phyloP scores from a whole-genome alignment of 2,113 vertebrate species.

The Cervus canadensis region DNA sequence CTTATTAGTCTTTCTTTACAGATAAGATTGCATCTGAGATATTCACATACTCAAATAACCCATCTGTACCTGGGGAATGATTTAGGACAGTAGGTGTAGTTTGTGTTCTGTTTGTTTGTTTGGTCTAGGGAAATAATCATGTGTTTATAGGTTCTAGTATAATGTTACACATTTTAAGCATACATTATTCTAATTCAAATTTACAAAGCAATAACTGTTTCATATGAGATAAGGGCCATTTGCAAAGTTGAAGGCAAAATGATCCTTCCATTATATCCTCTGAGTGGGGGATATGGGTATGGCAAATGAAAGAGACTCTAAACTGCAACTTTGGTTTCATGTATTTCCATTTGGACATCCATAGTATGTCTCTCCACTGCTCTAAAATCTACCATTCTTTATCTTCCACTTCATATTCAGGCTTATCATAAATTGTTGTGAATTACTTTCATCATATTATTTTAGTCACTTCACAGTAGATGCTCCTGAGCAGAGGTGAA shows the following conservation, averaged over 20 bases:
- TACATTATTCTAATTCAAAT: background rate
- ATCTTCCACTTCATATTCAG: background rate
- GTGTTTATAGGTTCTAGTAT: background rate
- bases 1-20: background rate
- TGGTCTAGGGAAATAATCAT: background rate
- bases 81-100: background rate
- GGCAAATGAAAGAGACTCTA: background rate
- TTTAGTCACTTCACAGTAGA: background rate
- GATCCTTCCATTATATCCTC: background rate
- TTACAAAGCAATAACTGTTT: background rate
- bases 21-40: background rate
- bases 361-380: background rate
- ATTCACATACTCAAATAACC: background rate
- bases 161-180: background rate
- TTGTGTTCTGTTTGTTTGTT: background rate
- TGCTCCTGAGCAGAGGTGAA: background rate
- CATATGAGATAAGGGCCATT: background rate
- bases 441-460: constrained; percentile 9
- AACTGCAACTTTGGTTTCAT: background rate
- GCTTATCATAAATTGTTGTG: background rate
- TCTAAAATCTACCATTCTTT: constrained; percentile 33
- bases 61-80: background rate
- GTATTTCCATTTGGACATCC: background rate
- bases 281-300: background rate
- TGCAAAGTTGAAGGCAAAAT: background rate